A percentile compares a stretch with the other conserved stretches of the same genome.
Evolutionary conservation across 2,113 vertebrate species (phyloP).

Genomic region (Notarius lentiginosus): DNA sequence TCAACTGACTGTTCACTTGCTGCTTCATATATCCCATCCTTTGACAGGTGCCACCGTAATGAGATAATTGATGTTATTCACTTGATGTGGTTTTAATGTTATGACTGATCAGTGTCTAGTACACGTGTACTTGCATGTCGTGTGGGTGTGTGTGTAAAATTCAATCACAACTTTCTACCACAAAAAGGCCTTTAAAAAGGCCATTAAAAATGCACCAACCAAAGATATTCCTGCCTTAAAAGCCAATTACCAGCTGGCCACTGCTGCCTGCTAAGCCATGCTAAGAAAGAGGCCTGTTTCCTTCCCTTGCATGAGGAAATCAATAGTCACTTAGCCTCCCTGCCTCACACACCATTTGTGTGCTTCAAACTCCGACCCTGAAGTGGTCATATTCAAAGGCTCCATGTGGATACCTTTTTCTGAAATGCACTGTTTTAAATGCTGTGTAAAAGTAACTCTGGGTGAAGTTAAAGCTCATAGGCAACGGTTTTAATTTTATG

Average conservation of each 20-base stretch:
- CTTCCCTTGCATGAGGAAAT: conserved; percentile 49
- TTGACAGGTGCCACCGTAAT: no score
- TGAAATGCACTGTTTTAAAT: background rate
- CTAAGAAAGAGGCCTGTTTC: conserved; percentile 38
- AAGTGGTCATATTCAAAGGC: conserved; percentile 24
- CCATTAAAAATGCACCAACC: conserved; percentile 53
- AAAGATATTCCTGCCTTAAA: conserved; percentile 54
- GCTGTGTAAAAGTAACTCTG: background rate
- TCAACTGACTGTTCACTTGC: no score
- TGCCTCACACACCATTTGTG: conserved; percentile 41
- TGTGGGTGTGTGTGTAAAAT: background rate
- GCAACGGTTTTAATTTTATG: no score
- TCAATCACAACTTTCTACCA: background rate
- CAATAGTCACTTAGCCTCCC: conserved; percentile 57
- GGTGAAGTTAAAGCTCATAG: background rate
- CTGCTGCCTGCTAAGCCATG: conserved; percentile 31
- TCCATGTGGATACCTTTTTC: background rate
- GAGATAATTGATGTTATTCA: no score
- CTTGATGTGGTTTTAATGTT: no score
- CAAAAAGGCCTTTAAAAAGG: conserved; percentile 28
- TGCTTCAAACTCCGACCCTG: conserved; percentile 2
- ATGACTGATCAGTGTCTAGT: background rate
- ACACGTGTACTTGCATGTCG: background rate
- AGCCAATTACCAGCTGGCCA: conserved; percentile 53
- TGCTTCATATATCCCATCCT: no score